Conservation (phyloP, 1,140 invertebrate species). For the Antheraea mylitta region DNA sequence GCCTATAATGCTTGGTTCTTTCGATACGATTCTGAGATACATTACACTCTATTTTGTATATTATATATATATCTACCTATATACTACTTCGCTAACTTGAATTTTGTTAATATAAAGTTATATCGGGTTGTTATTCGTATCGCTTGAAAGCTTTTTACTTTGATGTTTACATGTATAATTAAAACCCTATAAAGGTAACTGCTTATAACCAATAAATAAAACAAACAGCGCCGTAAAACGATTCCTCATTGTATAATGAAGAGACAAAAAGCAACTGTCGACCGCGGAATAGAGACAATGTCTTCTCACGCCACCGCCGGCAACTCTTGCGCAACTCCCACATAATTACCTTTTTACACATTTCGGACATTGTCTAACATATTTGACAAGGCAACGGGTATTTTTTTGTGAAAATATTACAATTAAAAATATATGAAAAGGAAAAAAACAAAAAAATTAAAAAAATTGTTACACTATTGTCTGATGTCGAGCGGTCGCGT, state of each 20-base stretch:
- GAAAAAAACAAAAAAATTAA: slow-evolving; percentile 9
- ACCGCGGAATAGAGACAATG: slow-evolving; percentile 15
- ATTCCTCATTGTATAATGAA: slow-evolving; percentile 1
- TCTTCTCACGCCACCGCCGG: slow-evolving; percentile 14
- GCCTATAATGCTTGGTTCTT: too few species aligned
- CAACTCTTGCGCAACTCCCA: slow-evolving; percentile 22
- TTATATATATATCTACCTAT: too few species aligned
- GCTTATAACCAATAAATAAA: too few species aligned
- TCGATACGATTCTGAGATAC: too few species aligned
- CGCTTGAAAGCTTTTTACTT: too few species aligned
- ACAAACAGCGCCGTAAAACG: not conserved
- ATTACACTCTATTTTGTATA: too few species aligned
- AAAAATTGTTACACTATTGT: slow-evolving; percentile 1
- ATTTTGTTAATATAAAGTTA: too few species aligned
- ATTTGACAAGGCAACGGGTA: slow-evolving; percentile 21
- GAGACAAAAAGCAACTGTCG: not conserved
- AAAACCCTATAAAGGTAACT: too few species aligned
- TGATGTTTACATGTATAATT: too few species aligned
- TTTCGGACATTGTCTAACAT: slow-evolving; percentile 27
- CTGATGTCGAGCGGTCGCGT: not conserved
- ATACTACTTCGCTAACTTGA: too few species aligned
- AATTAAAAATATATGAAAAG: slow-evolving; percentile 22
- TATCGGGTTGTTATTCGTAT: too few species aligned
- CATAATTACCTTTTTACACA: slow-evolving; percentile 28
- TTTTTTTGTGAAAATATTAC: slow-evolving; percentile 25